Evolutionary conservation across 92 coral and sea anemone genomes (phyloP).

Genomic region (Epizoanthus illoricatus): DNA sequence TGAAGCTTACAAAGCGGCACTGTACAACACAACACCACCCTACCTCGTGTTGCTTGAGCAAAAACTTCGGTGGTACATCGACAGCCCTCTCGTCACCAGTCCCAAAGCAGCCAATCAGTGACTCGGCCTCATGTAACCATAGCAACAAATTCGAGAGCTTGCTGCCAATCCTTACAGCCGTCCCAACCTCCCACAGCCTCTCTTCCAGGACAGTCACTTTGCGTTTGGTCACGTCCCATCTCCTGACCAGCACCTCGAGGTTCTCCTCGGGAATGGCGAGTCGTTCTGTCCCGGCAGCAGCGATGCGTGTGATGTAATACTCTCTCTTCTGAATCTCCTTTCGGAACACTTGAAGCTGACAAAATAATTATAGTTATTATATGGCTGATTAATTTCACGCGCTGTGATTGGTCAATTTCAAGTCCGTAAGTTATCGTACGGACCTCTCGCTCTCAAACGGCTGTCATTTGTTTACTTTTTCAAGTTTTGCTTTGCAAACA

Average conservation of each 20-base stretch:
- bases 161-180: conserved; percentile 55
- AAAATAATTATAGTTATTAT: conserved; percentile 15
- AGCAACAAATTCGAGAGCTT: conserved; percentile 76
- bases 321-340: conserved; percentile 76
- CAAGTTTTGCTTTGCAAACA: too few relatives aligned
- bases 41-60: conserved; percentile 87
- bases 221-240: conserved; percentile 91
- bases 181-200: conserved; percentile 73
- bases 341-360: conserved; percentile 72
- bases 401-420: too few relatives aligned
- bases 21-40: background rate
- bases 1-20: background rate
- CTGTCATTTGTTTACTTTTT: too few relatives aligned
- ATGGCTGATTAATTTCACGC: too few relatives aligned
- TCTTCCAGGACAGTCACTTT: conserved; percentile 90
- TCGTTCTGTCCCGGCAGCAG: conserved; percentile 64
- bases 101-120: conserved; percentile 77
- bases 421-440: too few relatives aligned
- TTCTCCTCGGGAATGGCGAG: conserved; percentile 77
- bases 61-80: conserved; percentile 73
- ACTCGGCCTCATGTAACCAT: conserved; percentile 95
- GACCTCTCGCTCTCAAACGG: too few relatives aligned
- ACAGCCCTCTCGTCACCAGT: conserved; percentile 60
- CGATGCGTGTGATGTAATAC: conserved; percentile 65
- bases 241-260: conserved; percentile 73